A percentile compares a stretch with the other conserved stretches of the same genome.
phyloP scores from a whole-genome alignment of 2,797 vertebrate species.

The Enteromius treurensis region DNA sequence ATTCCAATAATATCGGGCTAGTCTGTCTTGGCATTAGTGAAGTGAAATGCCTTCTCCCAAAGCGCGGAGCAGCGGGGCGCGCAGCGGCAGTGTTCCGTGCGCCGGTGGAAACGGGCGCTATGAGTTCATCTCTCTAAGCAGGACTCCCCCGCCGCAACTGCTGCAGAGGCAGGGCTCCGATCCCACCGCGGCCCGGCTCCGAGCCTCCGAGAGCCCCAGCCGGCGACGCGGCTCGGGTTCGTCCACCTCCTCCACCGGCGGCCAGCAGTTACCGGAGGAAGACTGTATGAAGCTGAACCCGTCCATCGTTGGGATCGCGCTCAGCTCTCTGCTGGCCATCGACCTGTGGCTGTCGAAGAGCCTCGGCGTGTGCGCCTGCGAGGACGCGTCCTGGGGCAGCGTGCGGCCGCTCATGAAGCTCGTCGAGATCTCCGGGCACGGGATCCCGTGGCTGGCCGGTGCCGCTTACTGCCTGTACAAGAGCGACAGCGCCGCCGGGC shows the following conservation, averaged over 20 bases:
- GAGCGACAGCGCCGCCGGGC: conserved; percentile 87
- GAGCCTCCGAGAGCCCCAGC: conserved; percentile 84
- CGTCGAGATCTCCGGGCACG: conserved; percentile 93
- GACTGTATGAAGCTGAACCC: conserved; percentile 92
- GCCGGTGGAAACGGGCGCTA: conserved; percentile 74
- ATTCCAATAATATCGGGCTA: not conserved
- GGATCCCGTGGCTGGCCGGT: conserved; percentile 91
- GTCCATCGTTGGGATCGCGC: conserved; percentile 86
- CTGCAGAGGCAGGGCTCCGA: conserved; percentile 80
- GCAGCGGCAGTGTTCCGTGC: conserved; percentile 70
- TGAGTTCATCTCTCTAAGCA: conserved; percentile 84
- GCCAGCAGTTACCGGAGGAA: conserved; percentile 79
- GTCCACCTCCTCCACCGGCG: conserved; percentile 69
- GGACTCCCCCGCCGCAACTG: conserved; percentile 70
- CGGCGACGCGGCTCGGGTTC: conserved; percentile 85
- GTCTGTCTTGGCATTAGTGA: not conserved
- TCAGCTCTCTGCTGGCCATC: conserved; percentile 90
- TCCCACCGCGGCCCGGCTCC: conserved; percentile 78
- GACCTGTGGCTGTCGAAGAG: conserved; percentile 96
- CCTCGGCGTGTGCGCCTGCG: conserved; percentile 90
- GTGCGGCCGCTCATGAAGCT: conserved; percentile 91
- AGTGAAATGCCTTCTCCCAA: conserved; percentile 79
- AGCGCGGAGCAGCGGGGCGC: conserved; percentile 67
- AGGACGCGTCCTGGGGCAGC: conserved; percentile 92
- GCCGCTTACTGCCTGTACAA: conserved; percentile 87